Evolutionary conservation across 2,888 invertebrate genomes (phyloP), one percentile per base, ranked within the genome.

Genomic region (Agriopis marginaria): DNA sequence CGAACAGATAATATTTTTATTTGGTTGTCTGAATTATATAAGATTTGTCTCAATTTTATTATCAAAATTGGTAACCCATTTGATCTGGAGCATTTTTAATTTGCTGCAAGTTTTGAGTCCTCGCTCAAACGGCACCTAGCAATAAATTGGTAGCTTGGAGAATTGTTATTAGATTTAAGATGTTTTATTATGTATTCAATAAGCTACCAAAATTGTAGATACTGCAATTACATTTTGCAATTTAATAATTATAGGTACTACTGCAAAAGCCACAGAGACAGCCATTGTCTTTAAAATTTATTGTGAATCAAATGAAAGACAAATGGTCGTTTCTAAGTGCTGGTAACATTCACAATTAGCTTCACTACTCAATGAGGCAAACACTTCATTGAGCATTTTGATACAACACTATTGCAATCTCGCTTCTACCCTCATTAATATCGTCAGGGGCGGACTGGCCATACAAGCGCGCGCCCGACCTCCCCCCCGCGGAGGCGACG

Each of bases 381-480:
- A 87, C 83, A 86, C 86, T 86, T 88, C 89, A 87, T 89, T 90
- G 89, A 87, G 87, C 87, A 90, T 89, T 89, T 89, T 88, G 83
- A 86, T 89, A 86, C 81, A 79, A 93, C 93, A 93, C 92, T 87
- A 85, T 89, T 93, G 93, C 94, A 93, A 93, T 88, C 83, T 91
- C 91, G 94, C 94, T 94, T 94, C 92, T 94, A 94, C 89, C 90
- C 93, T 94, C 94, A 93, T 94, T 93, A 93, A 93, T 93, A 94
- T 94, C 93, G 94, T 94, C 94, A 94, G 94, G 94, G 93, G 94
- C 92, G 93, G 94, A 94, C 94, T 94, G 94, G 94, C 94, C 94
- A 92, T 94, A 94, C 94, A 94, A 94, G 91, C 93, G 93, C 87
- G 93, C 93, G 87, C 94, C 93, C 90, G 93, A 88, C 87, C 93